Base-by-base conservation (phyloP, 2,113 vertebrate species). In the Indicator indicator region DNA sequence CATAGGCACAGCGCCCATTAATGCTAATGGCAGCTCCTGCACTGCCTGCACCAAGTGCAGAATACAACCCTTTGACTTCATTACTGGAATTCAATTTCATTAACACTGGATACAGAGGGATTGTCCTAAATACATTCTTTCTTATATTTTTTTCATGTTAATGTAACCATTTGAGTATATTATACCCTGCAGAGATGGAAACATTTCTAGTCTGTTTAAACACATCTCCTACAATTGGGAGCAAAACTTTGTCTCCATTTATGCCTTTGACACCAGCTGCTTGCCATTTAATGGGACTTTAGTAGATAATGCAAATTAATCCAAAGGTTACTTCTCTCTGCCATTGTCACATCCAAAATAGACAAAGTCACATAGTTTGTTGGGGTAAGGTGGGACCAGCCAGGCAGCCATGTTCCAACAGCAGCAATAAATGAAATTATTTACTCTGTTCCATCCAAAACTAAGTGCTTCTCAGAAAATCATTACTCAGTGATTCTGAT, bases 41-140 rank as follows among this genome's bases (percentile, higher is more conserved):
- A 46, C 79, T 60, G 94, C 81, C 58, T 56, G 81, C 90, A 38
- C 18, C 18, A 3, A 86, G 85, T 8, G 36, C 95, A 96, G 93
- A 89, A 96, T 84, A 65, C 93, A 95, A 67, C 89, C 94, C 94
- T 86, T 86, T 93, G 84, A 96, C 96, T 97, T 97, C 97, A 97
- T 97, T 97, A 97, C 94, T 86, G 94, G 91, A 97, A 96, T 97
- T 96, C 96, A 96, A 97, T 97, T 97, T 97, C 96, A 97, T 97
- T 97, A 97, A 81, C 90, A 60, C 88, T 83, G 88, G 96, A 95
- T 97, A 97, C 95, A 93, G 95, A 95, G 94, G 95, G 95, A 97
- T 96, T 96, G 97, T 94, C 97, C 97, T 97, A 97, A 97, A 97
- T 97, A 95, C 90, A 56, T 52, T 89, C 95, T 94, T 93, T 95